Evolutionary conservation across 2,888 invertebrate species (phyloP), one percentile per base, ranked within the genome.

Genomic region (Molanna angustata): DNA sequence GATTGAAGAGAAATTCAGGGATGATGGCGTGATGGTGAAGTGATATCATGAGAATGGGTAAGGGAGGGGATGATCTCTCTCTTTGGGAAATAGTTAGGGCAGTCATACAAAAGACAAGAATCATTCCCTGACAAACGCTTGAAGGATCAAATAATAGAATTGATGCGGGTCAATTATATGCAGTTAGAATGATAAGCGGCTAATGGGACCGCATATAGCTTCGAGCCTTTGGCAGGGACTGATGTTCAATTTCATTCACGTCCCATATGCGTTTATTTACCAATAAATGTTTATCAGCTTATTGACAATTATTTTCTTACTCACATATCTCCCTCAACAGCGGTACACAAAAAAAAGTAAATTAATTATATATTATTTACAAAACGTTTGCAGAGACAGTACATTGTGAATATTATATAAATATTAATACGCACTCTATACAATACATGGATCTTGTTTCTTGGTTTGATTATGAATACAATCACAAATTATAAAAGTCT

Each of bases 101-200:
- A 60, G 60, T 56, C 59, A 54, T 61, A 66, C 64, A 64, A 69
- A 66, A 67, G 67, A 74, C 69, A 73, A 73, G 69, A 71, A 69
- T 71, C 78, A 78, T 73, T 78, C 75, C 82, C 82, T 81, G 80
- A 76, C 80, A 80, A 80, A 79, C 75, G 80, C 82, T 82, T 74
- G 82, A 82, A 82, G 80, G 59, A 47, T 48, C 32, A 18, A 54
- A 53, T 18, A n/a, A 51, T 42, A 55, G 48, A 40, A 21, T 43
- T 42, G 49, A 52, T 52, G 57, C 57, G 42, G 54, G 57, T 43
- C 14, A 49, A 18, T 31, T 43, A 32, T 43, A 45, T 41, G 39
- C 32, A 54, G 49, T 52, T 52, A 55, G 57, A 50, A 13, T 20
- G 27, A 45, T 32, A 56, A 27, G 53, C 53, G 22, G 41, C 32